phyloP scores from a whole-genome alignment of 2,888 invertebrate species.

The Caprella mutica region DNA sequence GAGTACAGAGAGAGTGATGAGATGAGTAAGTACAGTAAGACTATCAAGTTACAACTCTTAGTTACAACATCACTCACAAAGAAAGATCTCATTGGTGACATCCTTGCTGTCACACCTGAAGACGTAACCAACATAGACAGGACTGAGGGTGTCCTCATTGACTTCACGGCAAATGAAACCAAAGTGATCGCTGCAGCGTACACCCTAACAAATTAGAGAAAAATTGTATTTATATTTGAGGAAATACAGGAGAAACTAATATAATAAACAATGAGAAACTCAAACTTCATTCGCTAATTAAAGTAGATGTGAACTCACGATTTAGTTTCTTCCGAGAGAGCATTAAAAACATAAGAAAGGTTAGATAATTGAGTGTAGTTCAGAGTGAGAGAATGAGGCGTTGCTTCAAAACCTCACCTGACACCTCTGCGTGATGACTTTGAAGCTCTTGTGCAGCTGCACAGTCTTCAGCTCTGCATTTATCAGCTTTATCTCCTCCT shows the following conservation, averaged over 20 bases:
- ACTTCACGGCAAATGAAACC: conserved; percentile 85
- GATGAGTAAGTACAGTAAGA: too few species aligned
- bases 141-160: conserved; percentile 38
- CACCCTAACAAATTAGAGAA: conserved; percentile 48
- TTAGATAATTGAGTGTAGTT: too few species aligned
- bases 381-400: too few species aligned
- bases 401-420: too few species aligned
- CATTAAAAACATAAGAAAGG: too few species aligned
- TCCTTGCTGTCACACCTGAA: conserved; percentile 79
- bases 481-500: conserved; percentile 73
- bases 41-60: not conserved
- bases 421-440: conserved; percentile 76
- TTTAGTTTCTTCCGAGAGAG: too few species aligned
- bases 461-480: conserved; percentile 86
- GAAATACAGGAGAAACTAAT: not conserved
- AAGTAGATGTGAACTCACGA: too few species aligned
- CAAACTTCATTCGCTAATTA: not conserved
- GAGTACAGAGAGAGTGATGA: too few species aligned
- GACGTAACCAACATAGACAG: conserved; percentile 69
- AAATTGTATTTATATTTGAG: too few species aligned
- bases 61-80: conserved; percentile 17
- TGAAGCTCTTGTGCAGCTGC: conserved; percentile 71
- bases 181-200: conserved; percentile 71
- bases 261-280: not conserved
- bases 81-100: conserved; percentile 65